Conservation (phyloP, 2,888 invertebrate genomes). For the Aleiodes leptofemur region DNA sequence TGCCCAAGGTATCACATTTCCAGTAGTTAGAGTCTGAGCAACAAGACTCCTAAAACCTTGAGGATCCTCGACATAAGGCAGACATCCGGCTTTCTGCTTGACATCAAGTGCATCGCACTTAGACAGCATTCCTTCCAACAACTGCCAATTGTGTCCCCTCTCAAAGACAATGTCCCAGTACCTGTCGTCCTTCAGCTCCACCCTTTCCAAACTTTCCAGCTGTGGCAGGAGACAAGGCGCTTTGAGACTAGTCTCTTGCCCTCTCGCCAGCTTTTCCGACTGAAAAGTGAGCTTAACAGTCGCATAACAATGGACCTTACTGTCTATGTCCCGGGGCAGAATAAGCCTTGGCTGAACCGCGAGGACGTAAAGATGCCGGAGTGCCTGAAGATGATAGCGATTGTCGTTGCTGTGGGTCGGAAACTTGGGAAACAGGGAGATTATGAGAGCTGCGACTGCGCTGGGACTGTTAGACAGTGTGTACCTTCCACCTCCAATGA, state of each 20-base stretch:
- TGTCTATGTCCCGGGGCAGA: constrained; percentile 89
- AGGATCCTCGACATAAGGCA: constrained; percentile 92
- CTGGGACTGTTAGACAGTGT: constrained; percentile 88
- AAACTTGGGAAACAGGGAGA: constrained; percentile 97
- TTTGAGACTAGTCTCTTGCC: constrained; percentile 79
- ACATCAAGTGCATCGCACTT: constrained; percentile 86
- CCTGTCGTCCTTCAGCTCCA: constrained; percentile 87
- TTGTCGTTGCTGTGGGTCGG: constrained; percentile 98
- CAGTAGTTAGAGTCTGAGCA: constrained; percentile 87
- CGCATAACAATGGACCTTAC: constrained; percentile 88
- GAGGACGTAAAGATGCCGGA: constrained; percentile 96
- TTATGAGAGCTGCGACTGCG: constrained; percentile 92
- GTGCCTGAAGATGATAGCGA: constrained; percentile 98
- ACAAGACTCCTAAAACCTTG: constrained; percentile 86
- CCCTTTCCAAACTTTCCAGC: constrained; percentile 83
- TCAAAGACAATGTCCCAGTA: constrained; percentile 95
- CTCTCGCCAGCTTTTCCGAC: constrained; percentile 75
- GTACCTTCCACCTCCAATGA: constrained; percentile 94
- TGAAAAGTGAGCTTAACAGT: constrained; percentile 78
- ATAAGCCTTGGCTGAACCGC: constrained; percentile 94
- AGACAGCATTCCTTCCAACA: constrained; percentile 82
- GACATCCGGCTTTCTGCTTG: constrained; percentile 92
- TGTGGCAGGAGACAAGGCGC: constrained; percentile 94
- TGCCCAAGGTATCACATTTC: constrained; percentile 83
- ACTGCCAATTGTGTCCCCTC: constrained; percentile 88